These are phyloP conservation scores for Centropyge bicolor DNA, from an alignment of 2,797 vertebrate genomes.

Conservation along the genomic window DNA sequence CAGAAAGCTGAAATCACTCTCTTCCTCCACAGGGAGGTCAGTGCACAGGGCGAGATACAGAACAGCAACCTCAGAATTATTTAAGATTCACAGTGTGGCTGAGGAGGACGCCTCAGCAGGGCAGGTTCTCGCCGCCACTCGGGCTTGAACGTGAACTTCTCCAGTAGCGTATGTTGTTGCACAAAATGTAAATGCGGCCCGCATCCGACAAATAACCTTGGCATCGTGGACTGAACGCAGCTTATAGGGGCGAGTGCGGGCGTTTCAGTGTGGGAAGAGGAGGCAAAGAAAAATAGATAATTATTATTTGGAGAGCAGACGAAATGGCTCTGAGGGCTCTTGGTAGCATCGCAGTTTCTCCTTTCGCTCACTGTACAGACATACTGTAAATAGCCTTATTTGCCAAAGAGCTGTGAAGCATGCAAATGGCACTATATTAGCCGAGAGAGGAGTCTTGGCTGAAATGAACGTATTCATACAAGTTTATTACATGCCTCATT, in stretches of 20 bases:
- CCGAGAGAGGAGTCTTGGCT: slow-evolving; percentile 58
- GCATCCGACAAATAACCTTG: slow-evolving; percentile 39
- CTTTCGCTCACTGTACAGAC: slow-evolving; percentile 51
- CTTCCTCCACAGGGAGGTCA: slow-evolving; percentile 41
- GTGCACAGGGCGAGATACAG: slow-evolving; percentile 28
- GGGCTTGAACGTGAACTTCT: slow-evolving; percentile 28
- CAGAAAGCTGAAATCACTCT: slow-evolving; percentile 25
- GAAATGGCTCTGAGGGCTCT: slow-evolving; percentile 28
- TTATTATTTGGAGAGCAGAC: slow-evolving; percentile 48
- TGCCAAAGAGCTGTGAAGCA: slow-evolving; percentile 70
- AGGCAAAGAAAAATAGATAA: slow-evolving; percentile 31
- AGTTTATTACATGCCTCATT: slow-evolving; percentile 82
- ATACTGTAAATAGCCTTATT: slow-evolving; percentile 65
- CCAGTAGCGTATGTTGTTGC: background rate
- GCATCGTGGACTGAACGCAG: slow-evolving; percentile 20
- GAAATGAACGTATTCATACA: slow-evolving; percentile 71
- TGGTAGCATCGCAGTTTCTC: slow-evolving; percentile 18
- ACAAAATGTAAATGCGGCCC: slow-evolving; percentile 36
- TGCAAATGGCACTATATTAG: slow-evolving; percentile 72
- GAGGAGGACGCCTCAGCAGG: slow-evolving; percentile 41
- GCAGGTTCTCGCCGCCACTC: slow-evolving; percentile 15
- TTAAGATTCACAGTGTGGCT: slow-evolving; percentile 42
- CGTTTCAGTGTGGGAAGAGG: slow-evolving; percentile 9
- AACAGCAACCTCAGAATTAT: slow-evolving; percentile 46
- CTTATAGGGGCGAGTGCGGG: slow-evolving; percentile 2